Evolutionary conservation across 2,797 vertebrate species (phyloP), one percentile per base, ranked within the genome.

Genomic region (Antennarius maculatus): DNA sequence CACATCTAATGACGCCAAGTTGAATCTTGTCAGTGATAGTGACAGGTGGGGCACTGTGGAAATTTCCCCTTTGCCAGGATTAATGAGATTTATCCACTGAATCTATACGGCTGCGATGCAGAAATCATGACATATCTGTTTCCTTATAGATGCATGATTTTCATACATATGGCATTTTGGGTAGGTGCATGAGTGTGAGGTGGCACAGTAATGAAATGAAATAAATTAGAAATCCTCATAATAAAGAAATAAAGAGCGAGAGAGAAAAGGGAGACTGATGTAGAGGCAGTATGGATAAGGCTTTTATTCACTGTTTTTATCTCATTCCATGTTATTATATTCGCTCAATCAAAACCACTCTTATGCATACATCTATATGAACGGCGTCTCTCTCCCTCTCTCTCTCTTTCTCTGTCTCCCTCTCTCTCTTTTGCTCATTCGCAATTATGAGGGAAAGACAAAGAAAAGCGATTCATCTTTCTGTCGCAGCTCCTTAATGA

Each of bases 401-500:
- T 66, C 49, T 42, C 90, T 83, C 83, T 52, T 66, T 64, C 82
- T 74, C 82, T 67, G 48, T 39, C 90, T 81, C 83, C 50, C 70
- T 64, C 82, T 79, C 65, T 48, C 86, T 74, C 82, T 74, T 71
- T 82, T 52, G 64, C 87, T 86, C 78, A 78, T 83, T 90, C 69
- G 77, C 90, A 92, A 92, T 94, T 91, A 94, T 91, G 90, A 92
- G 79, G 80, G 85, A 91, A 91, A 93, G 90, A 93, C 92, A 93
- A 92, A 92, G 89, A 89, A 85, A 90, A 87, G 89, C 67, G 77
- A 92, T 93, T 93, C 90, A 92, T 94, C 93, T 94, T 88, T 74
- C 90, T 89, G 88, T 89, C 89, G 85, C 59, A 61, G 84, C 87
- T 85, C 84, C 86, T 92, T 93, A 93, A 93, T 92, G 90, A 91